Base-by-base conservation (phyloP, 2,888 invertebrate genomes). In the Tetragonisca angustula region DNA sequence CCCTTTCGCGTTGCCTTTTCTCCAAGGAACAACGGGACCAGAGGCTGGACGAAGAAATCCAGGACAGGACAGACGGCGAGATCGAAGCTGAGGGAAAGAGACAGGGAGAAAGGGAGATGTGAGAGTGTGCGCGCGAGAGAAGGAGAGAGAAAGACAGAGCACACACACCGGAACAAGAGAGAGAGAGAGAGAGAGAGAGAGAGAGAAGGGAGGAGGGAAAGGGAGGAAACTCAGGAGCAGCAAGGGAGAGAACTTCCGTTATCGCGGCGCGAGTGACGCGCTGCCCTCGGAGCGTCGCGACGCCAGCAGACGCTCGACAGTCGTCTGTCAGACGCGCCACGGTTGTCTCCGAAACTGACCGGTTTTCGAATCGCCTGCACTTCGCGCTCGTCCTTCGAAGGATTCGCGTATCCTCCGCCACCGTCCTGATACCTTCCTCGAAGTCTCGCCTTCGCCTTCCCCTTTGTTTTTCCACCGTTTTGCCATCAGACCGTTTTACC, bases 271-370 rank as follows among this genome's bases (percentile, higher is more conserved):
- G 92, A 90, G 91, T 90, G 91, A 90, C 84, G 81, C 89, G 87
- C 83, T 73, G 82, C 80, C 86, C 86, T 80, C 85, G 86, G 85
- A 89, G 85, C 85, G 85, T 79, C 85, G 90, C 86, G 89, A 84
- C 88, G 91, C 90, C 89, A 86, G 90, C 90, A 89, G 90, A 88
- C 87, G 86, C 88, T 88, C 90, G 91, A 91, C 91, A 93, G 93
- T 93, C 93, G 90, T 92, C 92, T 91, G 90, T 91, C 90, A 91
- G 91, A 92, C 92, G 93, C 91, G 93, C 91, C 90, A 90, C 91
- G 90, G 90, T 92, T 91, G 83, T 85, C 87, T 87, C 79, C 43
- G 69, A 36, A 75, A 71, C 77, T 69, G 69, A 76, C 85, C 81
- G 78, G 80, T 79, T 74, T 67, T 24, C 81, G 32, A 62, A 43